Conservation (phyloP, 2,113 vertebrate genomes). For the Bubo bubo region DNA sequence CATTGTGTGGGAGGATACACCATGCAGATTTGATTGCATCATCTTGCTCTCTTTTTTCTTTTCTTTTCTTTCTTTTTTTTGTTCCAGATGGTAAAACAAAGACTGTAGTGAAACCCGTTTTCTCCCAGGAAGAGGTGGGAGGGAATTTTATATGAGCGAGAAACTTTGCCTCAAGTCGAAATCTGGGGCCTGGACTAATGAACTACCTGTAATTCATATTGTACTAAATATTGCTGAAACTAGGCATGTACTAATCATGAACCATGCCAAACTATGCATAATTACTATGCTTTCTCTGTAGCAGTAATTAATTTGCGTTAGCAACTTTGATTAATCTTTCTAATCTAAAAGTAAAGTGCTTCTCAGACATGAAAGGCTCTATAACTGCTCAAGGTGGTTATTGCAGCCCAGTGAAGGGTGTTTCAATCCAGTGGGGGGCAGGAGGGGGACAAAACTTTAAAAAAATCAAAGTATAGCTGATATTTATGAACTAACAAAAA, state of each 20-base stretch:
- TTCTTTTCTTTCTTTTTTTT: neutral
- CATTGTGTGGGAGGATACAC: constrained; percentile 60
- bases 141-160: constrained; percentile 61
- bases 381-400: neutral
- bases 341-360: constrained; percentile 49
- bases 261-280: constrained; percentile 61
- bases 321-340: constrained; percentile 66
- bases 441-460: neutral
- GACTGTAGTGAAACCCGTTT: constrained; percentile 58
- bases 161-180: constrained; percentile 64
- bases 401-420: neutral
- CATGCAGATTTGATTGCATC: constrained; percentile 60
- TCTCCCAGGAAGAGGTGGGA: constrained; percentile 66
- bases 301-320: constrained; percentile 68
- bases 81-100: constrained; percentile 65
- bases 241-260: constrained; percentile 57
- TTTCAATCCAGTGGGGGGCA: neutral
- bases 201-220: constrained; percentile 59
- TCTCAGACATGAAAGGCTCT: constrained; percentile 59
- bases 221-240: constrained; percentile 59
- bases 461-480: neutral
- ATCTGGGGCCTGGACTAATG: constrained; percentile 58
- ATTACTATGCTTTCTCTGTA: constrained; percentile 56
- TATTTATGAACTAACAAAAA: neutral
- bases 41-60: neutral